A percentile compares a stretch with the other conserved stretches of the same genome.
These are phyloP conservation scores for Nezara viridula DNA, from an alignment of 2,888 invertebrate genomes.

Conservation along the genomic window DNA sequence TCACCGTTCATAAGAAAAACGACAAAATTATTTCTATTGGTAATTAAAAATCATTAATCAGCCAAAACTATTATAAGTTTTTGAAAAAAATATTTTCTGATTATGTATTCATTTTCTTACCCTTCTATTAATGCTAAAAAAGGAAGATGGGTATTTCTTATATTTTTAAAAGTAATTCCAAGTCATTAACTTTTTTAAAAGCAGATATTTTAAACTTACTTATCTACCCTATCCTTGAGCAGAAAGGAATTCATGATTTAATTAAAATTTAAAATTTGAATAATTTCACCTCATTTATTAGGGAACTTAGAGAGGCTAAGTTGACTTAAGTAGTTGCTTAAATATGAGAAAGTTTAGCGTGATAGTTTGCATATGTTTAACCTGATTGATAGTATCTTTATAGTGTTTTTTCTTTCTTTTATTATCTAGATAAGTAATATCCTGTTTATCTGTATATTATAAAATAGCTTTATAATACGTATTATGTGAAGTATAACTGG, in stretches of 20 bases:
- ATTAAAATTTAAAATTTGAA: slow-evolving; percentile 12
- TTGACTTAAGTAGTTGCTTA: not conserved
- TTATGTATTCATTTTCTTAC: no score
- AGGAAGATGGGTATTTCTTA: no score
- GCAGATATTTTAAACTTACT: not conserved
- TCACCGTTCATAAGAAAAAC: no score
- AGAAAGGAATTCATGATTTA: not conserved
- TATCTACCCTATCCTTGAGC: not conserved
- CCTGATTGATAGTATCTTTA: not conserved
- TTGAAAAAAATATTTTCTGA: no score
- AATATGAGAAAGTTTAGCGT: not conserved
- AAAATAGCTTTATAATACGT: no score
- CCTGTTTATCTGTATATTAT: no score
- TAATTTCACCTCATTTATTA: slow-evolving; percentile 8
- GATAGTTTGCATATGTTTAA: slow-evolving; percentile 14
- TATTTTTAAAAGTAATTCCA: no score
- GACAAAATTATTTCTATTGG: no score
- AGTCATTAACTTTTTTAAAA: not conserved
- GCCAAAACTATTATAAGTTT: no score
- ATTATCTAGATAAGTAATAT: not conserved
- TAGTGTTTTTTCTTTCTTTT: not conserved
- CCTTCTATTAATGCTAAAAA: no score
- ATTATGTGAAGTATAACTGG: no score
- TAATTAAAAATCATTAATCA: no score
- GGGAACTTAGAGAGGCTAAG: not conserved